Evolutionary conservation across 2,888 invertebrate species (phyloP), one percentile per base, ranked within the genome.

Genomic region (Sminthurinus aureus): DNA sequence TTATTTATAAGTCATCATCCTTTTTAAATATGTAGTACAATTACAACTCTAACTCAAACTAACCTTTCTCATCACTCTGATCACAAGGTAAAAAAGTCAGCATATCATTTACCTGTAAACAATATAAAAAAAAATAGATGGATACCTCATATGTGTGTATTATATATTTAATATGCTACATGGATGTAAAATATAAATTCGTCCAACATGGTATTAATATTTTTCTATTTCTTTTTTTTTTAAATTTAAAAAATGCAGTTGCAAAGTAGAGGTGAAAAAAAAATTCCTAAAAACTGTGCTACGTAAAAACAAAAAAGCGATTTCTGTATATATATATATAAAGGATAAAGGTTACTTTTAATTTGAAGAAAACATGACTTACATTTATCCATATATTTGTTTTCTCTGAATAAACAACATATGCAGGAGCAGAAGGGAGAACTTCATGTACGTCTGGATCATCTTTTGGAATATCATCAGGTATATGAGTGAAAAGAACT

Each of bases 311-410:
- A 11, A 52, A 52, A 52, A 52, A 52, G 9, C 13, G n/a, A n/a
- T n/a, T n/a, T n/a, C n/a, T n/a, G n/a, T n/a, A n/a, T n/a, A n/a
- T n/a, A n/a, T n/a, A n/a, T n/a, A n/a, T n/a, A n/a, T n/a, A n/a
- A n/a, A n/a, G n/a, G n/a, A n/a, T n/a, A n/a, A n/a, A n/a, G n/a
- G n/a, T n/a, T n/a, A n/a, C n/a, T n/a, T n/a, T n/a, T 15, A 66
- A 66, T 66, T 11, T 15, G 66, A n/a, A 12, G 15, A n/a, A 6
- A 15, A 66, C 18, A 22, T 22, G 24, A 90, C 91, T 90, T 0
- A 98, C 95, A 91, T 98, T 98, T 84, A 98, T 94, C 98, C 98
- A 98, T n/a, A 96, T 93, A 84, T 94, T 93, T 0, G 96, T 94
- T 84, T 91, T 91, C 89, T 94, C 93, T 6, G 93, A 92, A 89